Conservation (phyloP, 1,140 invertebrate species). For the Drosophila sucinea region DNA sequence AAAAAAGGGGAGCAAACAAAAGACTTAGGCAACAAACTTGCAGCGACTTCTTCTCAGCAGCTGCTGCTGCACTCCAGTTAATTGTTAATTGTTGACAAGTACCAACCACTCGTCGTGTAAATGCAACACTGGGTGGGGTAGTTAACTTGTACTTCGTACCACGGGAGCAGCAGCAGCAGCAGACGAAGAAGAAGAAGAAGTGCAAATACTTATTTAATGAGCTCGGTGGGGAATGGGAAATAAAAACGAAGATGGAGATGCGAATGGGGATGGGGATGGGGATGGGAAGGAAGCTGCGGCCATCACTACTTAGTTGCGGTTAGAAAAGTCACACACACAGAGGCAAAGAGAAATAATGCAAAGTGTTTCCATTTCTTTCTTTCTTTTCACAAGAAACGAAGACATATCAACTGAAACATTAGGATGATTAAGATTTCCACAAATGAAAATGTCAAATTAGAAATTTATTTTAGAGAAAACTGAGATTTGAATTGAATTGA, state of each 20-base stretch:
- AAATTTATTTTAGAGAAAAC: too few species aligned
- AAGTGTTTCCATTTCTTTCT: not conserved
- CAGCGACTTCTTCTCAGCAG: not conserved
- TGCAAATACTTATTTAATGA: slow-evolving; percentile 78
- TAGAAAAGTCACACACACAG: not conserved
- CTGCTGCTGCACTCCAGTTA: slow-evolving; percentile 66
- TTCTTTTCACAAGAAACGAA: too few species aligned
- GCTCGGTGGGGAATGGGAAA: slow-evolving; percentile 32
- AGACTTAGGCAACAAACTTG: slow-evolving; percentile 64
- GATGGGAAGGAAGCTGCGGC: slow-evolving; percentile 1
- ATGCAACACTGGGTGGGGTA: slow-evolving; percentile 5
- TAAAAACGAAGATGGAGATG: slow-evolving; percentile 45
- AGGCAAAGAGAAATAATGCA: not conserved
- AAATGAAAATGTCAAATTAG: too few species aligned
- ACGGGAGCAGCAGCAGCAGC: slow-evolving; percentile 30
- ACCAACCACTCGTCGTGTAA: slow-evolving; percentile 48
- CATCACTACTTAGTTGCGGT: slow-evolving; percentile 1
- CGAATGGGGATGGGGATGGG: not conserved
- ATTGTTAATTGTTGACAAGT: slow-evolving; percentile 78
- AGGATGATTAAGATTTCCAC: too few species aligned
- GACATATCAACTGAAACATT: too few species aligned
- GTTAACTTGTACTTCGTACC: slow-evolving; percentile 41
- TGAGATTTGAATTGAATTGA: too few species aligned
- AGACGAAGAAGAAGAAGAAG: slow-evolving; percentile 49
- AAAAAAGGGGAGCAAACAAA: slow-evolving; percentile 48